Evolutionary conservation across 1,140 invertebrate species (phyloP).

Genomic region (Berghia stephanieae): DNA sequence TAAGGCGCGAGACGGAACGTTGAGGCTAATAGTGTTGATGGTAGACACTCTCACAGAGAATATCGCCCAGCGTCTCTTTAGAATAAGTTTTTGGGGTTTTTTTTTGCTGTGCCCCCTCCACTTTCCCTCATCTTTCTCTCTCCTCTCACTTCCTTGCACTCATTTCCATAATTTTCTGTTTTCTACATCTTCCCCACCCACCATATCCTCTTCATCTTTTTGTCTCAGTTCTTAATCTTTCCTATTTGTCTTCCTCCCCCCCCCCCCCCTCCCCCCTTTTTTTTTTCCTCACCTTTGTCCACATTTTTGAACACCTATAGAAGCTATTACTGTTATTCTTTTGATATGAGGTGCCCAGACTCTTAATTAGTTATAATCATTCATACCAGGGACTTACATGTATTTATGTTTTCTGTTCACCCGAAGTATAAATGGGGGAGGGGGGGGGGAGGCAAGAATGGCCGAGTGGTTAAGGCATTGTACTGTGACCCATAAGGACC

Average conservation of each 20-base stretch:
- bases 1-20: too few species aligned
- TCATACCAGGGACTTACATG: too few species aligned
- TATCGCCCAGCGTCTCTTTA: background rate
- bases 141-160: background rate
- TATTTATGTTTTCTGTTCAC: too few species aligned
- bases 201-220: slow-evolving; percentile 27
- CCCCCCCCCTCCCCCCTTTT: slow-evolving; percentile 16
- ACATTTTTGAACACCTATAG: too few species aligned
- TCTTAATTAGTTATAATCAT: too few species aligned
- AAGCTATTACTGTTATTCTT: too few species aligned
- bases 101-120: background rate
- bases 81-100: too few species aligned
- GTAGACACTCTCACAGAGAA: background rate
- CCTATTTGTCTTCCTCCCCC: background rate
- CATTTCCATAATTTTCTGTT: background rate
- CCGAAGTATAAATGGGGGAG: too few species aligned
- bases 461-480: too few species aligned
- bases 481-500: too few species aligned
- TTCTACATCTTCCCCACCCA: slow-evolving; percentile 1
- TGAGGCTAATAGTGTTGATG: background rate
- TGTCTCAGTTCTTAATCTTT: background rate
- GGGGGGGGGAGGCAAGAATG: too few species aligned
- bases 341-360: too few species aligned
- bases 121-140: background rate
- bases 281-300: slow-evolving; percentile 17